Percentiles rank a stretch among this genome's conserved stretches.
Evolutionary conservation across 2,888 invertebrate genomes (phyloP).

Genomic region (Cataglyphis livida): DNA sequence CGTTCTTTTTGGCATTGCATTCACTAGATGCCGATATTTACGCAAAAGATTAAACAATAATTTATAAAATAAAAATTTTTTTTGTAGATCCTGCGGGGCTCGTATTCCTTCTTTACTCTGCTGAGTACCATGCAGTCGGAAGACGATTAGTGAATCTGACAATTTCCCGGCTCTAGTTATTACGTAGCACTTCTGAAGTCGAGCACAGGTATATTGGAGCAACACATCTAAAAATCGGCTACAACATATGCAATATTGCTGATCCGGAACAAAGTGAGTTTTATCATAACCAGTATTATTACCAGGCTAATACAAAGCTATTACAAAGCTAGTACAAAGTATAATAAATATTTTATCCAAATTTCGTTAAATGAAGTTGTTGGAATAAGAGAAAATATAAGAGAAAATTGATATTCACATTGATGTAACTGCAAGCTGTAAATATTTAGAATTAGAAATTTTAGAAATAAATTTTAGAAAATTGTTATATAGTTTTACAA

Average conservation of each 20-base stretch:
- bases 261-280: background rate
- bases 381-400: background rate
- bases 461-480: background rate
- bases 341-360: background rate
- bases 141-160: conserved; percentile 14
- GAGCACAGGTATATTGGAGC: background rate
- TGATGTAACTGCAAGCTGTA: background rate
- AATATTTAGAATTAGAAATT: conserved; percentile 6
- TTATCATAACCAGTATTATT: background rate
- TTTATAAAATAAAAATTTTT: background rate
- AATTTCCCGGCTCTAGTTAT: conserved; percentile 22
- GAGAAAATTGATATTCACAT: background rate
- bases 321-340: background rate
- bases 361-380: conserved; percentile 14
- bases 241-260: background rate
- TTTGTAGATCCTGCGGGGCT: conserved; percentile 74
- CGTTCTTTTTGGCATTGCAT: background rate
- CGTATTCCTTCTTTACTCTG: conserved; percentile 77
- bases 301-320: background rate
- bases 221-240: background rate
- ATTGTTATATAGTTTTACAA: background rate
- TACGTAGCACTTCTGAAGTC: conserved; percentile 10
- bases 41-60: background rate
- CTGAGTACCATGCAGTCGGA: conserved; percentile 62
- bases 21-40: background rate